These are phyloP conservation scores for Hoplostethus mediterraneus DNA, from an alignment of 2,797 vertebrate genomes.

Conservation along the genomic window DNA sequence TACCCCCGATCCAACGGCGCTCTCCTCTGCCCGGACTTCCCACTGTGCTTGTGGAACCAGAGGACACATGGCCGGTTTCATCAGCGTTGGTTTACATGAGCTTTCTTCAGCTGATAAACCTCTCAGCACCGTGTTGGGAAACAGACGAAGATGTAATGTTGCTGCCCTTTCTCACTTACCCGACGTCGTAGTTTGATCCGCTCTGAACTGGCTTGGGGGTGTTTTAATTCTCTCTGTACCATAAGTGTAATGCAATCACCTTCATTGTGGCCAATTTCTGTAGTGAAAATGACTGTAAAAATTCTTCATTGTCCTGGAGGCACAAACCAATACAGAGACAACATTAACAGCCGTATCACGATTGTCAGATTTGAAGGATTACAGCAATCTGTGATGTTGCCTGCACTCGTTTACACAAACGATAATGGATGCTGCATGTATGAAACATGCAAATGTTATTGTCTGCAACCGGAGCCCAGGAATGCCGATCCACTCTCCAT, in stretches of 20 bases:
- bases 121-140: constrained; percentile 64
- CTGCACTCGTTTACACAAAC: constrained; percentile 58
- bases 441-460: constrained; percentile 62
- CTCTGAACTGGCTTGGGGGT: constrained; percentile 55
- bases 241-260: constrained; percentile 74
- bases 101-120: constrained; percentile 74
- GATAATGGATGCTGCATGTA: constrained; percentile 54
- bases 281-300: constrained; percentile 53
- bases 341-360: constrained; percentile 68
- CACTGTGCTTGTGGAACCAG: constrained; percentile 40
- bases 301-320: constrained; percentile 69
- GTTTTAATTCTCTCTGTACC: constrained; percentile 57
- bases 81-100: constrained; percentile 65
- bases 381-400: constrained; percentile 60
- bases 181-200: constrained; percentile 49
- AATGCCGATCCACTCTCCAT: constrained; percentile 36
- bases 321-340: constrained; percentile 57
- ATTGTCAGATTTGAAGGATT: constrained; percentile 72
- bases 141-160: constrained; percentile 54
- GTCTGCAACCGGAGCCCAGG: constrained; percentile 21
- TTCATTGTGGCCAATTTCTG: constrained; percentile 62
- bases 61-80: constrained; percentile 61
- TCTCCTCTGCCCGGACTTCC: constrained; percentile 6
- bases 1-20: constrained; percentile 37
- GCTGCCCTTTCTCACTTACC: constrained; percentile 62